A percentile compares a stretch with the other conserved stretches of the same genome.
Conservation (phyloP, 2,113 vertebrate species). For the Semicossyphus pulcher region DNA sequence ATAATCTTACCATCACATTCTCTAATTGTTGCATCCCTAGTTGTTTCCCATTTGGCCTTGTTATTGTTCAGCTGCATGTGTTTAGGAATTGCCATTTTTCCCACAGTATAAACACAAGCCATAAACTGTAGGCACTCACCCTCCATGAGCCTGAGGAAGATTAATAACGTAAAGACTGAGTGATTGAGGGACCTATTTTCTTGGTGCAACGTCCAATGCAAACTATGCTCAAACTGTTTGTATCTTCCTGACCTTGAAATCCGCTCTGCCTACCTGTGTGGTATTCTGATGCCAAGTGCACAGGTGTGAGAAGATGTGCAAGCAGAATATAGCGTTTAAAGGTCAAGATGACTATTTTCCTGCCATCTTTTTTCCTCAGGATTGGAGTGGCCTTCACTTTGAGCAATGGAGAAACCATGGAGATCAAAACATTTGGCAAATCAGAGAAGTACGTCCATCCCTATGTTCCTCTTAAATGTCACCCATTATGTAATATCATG, state of each 20-base stretch:
- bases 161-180: background rate
- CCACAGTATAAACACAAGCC: background rate
- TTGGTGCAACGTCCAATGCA: background rate
- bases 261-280: background rate
- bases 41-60: background rate
- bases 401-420: constrained; percentile 88
- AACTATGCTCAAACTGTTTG: background rate
- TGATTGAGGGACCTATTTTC: background rate
- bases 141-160: background rate
- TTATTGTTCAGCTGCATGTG: background rate
- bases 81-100: background rate
- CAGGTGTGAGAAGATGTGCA: background rate
- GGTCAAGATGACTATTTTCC: background rate
- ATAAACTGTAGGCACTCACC: background rate
- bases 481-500: background rate
- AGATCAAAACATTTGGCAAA: constrained; percentile 93
- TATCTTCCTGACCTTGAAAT: background rate
- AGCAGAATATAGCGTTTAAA: background rate
- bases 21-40: too few relatives aligned
- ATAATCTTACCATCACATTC: too few relatives aligned
- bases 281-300: background rate
- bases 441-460: constrained; percentile 87
- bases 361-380: constrained; percentile 69
- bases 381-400: constrained; percentile 92
- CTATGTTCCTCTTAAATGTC: background rate